Conservation (phyloP, 1,140 invertebrate species). For the Aphis craccivora region DNA sequence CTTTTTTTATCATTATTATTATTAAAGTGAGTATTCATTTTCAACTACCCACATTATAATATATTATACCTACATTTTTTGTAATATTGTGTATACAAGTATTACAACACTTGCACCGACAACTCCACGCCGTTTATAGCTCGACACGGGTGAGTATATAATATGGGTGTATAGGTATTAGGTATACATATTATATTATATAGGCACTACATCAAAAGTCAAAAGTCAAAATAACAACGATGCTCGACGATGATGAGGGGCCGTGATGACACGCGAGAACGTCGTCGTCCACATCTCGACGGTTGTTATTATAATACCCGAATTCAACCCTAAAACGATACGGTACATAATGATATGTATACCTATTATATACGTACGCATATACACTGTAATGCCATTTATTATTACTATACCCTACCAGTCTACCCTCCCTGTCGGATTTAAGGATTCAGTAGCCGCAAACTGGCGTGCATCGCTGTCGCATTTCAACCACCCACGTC, state of each 20-base stretch:
- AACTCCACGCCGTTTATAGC: background rate
- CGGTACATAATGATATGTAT: conserved; percentile 1
- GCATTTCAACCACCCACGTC: conserved; percentile 29
- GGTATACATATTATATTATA: background rate
- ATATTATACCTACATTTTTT: background rate
- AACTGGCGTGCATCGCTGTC: background rate
- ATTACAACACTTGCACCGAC: background rate
- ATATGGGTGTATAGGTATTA: background rate
- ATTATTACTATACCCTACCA: background rate
- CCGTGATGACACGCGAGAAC: background rate
- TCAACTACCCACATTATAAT: background rate
- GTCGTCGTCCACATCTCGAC: background rate
- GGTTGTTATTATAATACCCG: background rate
- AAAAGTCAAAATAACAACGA: background rate
- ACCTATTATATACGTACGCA: background rate
- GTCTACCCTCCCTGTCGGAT: background rate
- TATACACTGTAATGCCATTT: background rate
- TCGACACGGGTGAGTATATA: background rate
- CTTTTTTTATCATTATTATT: background rate
- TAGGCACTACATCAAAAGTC: background rate
- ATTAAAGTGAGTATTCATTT: background rate
- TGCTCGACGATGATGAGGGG: background rate
- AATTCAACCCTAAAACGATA: background rate
- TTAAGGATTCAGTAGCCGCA: background rate
- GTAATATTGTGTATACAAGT: background rate